Base-by-base conservation (phyloP, 2,113 vertebrate genomes). In the Boulengeromyrus knoepffleri region DNA sequence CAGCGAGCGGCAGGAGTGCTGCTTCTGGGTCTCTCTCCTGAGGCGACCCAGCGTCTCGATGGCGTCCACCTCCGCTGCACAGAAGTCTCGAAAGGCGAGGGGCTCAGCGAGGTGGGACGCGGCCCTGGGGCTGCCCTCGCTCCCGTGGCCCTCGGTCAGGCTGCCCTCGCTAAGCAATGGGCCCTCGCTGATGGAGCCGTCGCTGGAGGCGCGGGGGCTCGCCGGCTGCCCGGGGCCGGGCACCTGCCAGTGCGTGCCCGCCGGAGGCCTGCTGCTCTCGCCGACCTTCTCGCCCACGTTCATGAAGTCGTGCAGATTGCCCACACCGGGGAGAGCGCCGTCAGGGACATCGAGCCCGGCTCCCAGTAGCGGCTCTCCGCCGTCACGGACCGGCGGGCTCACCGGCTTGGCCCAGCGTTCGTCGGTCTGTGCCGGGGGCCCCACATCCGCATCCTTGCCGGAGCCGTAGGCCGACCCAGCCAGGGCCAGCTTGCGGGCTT, bases 181-280 rank as follows among this genome's bases (percentile, higher is more conserved):
- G 3, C 98, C 98, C 92, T 99, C 97, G 0, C 98, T 99, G 93
- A 99, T 97, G 85, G 98, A 98, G 56, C 97, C 96, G 0, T 92
- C 95, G 90, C 98, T 99, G 84, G 96, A 97, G 92, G 96, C 95
- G 0, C 92, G 94, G 85, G 85, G 45, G 66, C 91, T 91, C 9
- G 89, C 24, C 7, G 91, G 92, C 36, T 62, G 91, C 85, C 15
- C 85, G 45, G 85, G 1, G 42, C 10, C 53, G 0, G 90, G 5
- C 93, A 42, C 24, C 92, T 92, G 90, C 93, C 95, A 0, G 95
- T 92, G 80, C 93, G 93, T 88, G 89, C 42, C 10, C 92, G 91
- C 83, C 39, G 94, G 92, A 93, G 94, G 95, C 83, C 94, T 94
- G 88, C 94, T 92, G 3, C 92, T 90, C 88, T 95, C 92, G 74